Evolutionary conservation across 2,888 invertebrate species (phyloP), one percentile per base, ranked within the genome.

Genomic region (Caenorhabditis sp.): DNA sequence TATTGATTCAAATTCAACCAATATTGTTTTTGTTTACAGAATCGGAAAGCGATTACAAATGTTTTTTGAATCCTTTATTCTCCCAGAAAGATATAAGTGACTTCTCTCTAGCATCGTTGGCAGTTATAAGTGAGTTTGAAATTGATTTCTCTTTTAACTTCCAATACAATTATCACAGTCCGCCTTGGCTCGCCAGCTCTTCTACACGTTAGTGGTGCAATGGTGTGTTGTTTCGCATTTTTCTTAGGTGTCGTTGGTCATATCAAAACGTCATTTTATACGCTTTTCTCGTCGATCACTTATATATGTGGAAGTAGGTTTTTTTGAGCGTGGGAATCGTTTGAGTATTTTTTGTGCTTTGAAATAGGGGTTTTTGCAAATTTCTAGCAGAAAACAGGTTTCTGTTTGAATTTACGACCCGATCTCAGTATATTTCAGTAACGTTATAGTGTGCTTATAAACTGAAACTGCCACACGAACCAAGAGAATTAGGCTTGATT

Each of bases 231-330:
- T 27, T 57, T 86, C 8, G 86, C 85, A 1, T 83, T 85, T 50
- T 68, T 82, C 23, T 61, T 83, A 14, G 82, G 83, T 8, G 67
- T 86, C 36, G 59, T 77, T 27, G 87, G 87, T 1, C 82, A 86
- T 56, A 63, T 80, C 17, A 59, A 78, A 27, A 78, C 75, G 21
- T 83, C 84, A 21, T 67, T 69, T 23, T 74, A 79, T 58, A 85
- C 86, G 10, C 63, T 87, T n/a, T 70, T 80, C 25, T 80, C 86
- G 4, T 83, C 84, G 4, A 84, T 87, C 21, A 78, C 83, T 3
- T 87, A 85, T 76, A 83, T 87, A 23, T 75, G 78, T 59, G 85
- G 85, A 65, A 86, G 86, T 85, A 43, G 59, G 79, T 67, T n/a
- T n/a, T n/a, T n/a, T n/a, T n/a, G n/a, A n/a, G n/a, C n/a, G n/a